phyloP scores from a whole-genome alignment of 1,140 invertebrate genomes.

The Monochamus saltuarius region DNA sequence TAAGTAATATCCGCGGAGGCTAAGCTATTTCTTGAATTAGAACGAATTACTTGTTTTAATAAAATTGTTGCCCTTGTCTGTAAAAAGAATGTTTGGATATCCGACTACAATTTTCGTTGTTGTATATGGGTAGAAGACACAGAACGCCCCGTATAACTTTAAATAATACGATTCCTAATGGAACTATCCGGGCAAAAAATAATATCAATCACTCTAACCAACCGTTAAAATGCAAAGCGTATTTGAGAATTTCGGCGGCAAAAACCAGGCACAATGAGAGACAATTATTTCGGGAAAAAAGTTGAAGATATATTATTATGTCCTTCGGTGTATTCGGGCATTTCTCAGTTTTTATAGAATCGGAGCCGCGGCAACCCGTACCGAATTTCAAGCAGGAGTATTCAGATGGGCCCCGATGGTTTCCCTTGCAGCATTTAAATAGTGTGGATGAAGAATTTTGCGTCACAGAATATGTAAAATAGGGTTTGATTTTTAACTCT shows the following conservation, averaged over 20 bases:
- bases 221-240: constrained; percentile 10
- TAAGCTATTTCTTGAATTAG: too few relatives aligned
- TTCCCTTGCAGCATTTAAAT: constrained; percentile 40
- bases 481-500: constrained; percentile 41
- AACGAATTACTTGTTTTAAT: too few relatives aligned
- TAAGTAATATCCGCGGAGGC: too few relatives aligned
- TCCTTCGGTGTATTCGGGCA: constrained; percentile 19
- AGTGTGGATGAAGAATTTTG: constrained; percentile 41
- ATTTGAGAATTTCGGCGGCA: constrained; percentile 10
- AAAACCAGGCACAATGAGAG: constrained; percentile 6
- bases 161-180: too few relatives aligned
- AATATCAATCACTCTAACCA: constrained; percentile 3
- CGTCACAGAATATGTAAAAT: constrained; percentile 43
- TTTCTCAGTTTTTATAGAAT: constrained; percentile 33
- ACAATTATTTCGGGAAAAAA: constrained; percentile 19
- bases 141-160: too few relatives aligned
- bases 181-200: too few relatives aligned
- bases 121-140: too few relatives aligned
- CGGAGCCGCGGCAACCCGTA: constrained; percentile 29
- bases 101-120: too few relatives aligned
- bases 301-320: constrained; percentile 16
- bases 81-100: too few relatives aligned
- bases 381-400: constrained; percentile 43
- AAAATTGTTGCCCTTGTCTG: too few relatives aligned
- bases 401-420: constrained; percentile 38